Evolutionary conservation across 2,888 invertebrate genomes (phyloP), one percentile per base, ranked within the genome.

Genomic region (Dendrolimus houi): DNA sequence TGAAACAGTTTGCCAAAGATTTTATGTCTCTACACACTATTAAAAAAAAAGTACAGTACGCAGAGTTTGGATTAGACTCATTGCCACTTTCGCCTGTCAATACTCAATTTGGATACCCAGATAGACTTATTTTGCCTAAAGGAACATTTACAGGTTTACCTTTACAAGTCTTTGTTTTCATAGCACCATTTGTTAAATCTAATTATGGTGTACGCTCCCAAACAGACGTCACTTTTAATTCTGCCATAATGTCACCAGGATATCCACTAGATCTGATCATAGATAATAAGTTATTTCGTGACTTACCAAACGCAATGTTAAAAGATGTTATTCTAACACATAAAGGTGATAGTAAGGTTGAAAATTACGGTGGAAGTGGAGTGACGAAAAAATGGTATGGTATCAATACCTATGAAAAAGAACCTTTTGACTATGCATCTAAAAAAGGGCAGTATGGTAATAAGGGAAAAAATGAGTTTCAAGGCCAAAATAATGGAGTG

Each of bases 191-290:
- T 65, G 69, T 91, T 64, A 79, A 89, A 74, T 66, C 75, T 52
- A 64, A 69, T 60, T 41, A 72, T 9, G 66, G 65, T 53, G 72
- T 81, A n/a, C 67, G 79, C 87, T 63, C 93, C 90, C 70, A 81
- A 74, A 59, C 66, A 59, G 81, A 60, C 57, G 67, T 70, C 52
- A 71, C 91, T 83, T 71, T 91, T n/a, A 89, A 88, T 64, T 66
- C 71, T 10, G 82, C 78, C 14, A 71, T 79, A 57, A 64, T 84
- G 57, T 92, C 76, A 79, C 95, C 68, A 67, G 94, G 94, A n/a
- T 96, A 93, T 90, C 96, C 96, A 52, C 91, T 96, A 73, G 95
- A 96, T 74, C 92, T 94, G 63, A 83, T 85, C 17, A 88, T 94
- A 66, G 85, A 92, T 58, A 91, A 93, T 56, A 83, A 69, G 53